Conservation (phyloP, 2,888 invertebrate species). For the Eumerus sabulonum region DNA sequence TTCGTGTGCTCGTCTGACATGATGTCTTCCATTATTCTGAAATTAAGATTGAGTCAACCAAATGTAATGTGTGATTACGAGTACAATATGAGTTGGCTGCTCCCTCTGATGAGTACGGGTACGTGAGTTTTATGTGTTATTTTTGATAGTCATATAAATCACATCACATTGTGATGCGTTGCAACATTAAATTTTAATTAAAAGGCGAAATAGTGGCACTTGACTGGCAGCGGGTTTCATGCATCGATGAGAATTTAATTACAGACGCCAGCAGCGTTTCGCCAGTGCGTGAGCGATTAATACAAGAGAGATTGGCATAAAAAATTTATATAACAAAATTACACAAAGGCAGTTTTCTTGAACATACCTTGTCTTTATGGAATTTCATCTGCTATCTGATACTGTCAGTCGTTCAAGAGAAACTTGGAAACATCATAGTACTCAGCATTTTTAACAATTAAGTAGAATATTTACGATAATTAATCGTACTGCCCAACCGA, state of each 20-base stretch:
- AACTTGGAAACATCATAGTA: too few relatives aligned
- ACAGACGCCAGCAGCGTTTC: constrained; percentile 12
- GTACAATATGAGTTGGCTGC: not conserved
- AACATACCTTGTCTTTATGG: too few relatives aligned
- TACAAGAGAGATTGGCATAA: too few relatives aligned
- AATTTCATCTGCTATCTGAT: too few relatives aligned
- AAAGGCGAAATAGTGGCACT: constrained; percentile 34
- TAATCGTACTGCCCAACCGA: constrained; percentile 22
- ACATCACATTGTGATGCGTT: constrained; percentile 50
- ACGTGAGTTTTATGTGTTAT: constrained; percentile 3
- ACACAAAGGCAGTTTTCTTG: too few relatives aligned
- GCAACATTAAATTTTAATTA: constrained; percentile 65
- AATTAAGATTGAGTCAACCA: not conserved
- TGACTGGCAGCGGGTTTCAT: constrained; percentile 18
- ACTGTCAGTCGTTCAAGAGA: too few relatives aligned
- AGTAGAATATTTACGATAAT: too few relatives aligned
- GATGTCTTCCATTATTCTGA: constrained; percentile 37
- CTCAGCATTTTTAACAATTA: too few relatives aligned
- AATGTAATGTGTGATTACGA: constrained; percentile 1
- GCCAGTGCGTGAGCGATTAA: too few relatives aligned
- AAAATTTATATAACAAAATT: too few relatives aligned
- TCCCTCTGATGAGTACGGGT: constrained; percentile 8
- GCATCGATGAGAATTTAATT: constrained; percentile 59
- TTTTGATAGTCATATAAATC: constrained; percentile 47
- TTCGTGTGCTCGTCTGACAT: constrained; percentile 34